Conservation (phyloP, 2,888 invertebrate genomes). For the Polietes domitor region DNA sequence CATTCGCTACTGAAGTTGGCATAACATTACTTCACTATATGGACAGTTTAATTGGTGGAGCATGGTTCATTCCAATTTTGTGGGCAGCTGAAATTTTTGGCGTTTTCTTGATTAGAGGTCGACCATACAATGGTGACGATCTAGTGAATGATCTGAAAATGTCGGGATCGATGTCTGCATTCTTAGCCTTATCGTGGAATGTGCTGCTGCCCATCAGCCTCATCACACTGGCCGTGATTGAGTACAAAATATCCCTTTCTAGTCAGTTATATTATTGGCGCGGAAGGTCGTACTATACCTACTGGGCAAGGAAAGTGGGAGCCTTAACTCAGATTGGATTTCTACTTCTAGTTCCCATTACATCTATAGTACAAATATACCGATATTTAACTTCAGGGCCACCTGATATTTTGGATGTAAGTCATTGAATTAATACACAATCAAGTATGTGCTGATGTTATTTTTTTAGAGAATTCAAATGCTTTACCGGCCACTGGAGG, state of each 20-base stretch:
- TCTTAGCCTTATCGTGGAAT: slow-evolving; percentile 93
- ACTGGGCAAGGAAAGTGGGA: slow-evolving; percentile 90
- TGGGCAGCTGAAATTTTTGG: slow-evolving; percentile 89
- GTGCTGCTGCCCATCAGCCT: slow-evolving; percentile 91
- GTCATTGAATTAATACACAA: slow-evolving; percentile 76
- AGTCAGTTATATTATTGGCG: slow-evolving; percentile 86
- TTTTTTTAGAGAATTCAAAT: slow-evolving; percentile 88
- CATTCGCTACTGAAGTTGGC: slow-evolving; percentile 93
- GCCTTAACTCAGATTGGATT: slow-evolving; percentile 89
- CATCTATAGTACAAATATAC: slow-evolving; percentile 84
- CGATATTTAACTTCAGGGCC: slow-evolving; percentile 91
- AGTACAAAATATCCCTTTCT: slow-evolving; percentile 87
- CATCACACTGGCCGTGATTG: slow-evolving; percentile 87
- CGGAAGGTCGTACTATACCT: slow-evolving; percentile 88
- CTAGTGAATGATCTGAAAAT: slow-evolving; percentile 80
- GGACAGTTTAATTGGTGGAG: slow-evolving; percentile 91
- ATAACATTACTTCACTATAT: slow-evolving; percentile 91
- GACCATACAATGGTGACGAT: slow-evolving; percentile 89
- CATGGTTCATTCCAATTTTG: slow-evolving; percentile 93
- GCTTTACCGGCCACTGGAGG: slow-evolving; percentile 88
- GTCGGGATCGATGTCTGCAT: slow-evolving; percentile 83
- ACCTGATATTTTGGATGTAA: slow-evolving; percentile 93
- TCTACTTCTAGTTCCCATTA: slow-evolving; percentile 85
- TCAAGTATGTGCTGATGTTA: neutral
- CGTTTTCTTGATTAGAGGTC: slow-evolving; percentile 92